A percentile compares a stretch with the other conserved stretches of the same genome.
These are phyloP conservation scores for Athripsodes cinereus DNA, from an alignment of 2,888 invertebrate genomes.

Conservation along the genomic window DNA sequence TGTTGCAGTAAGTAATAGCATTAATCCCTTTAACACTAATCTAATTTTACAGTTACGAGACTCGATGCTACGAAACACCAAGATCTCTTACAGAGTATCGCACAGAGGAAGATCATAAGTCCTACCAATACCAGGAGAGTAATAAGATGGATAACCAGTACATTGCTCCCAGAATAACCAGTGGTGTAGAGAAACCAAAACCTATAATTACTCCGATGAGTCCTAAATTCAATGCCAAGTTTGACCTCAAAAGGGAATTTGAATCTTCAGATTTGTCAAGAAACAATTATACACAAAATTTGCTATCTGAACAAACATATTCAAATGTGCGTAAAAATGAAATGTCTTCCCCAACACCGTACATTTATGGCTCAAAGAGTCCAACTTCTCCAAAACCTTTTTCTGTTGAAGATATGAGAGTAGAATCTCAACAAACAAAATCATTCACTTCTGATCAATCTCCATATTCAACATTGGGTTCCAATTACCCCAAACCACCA, in stretches of 20 bases:
- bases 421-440: conserved; percentile 15
- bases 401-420: conserved; percentile 14
- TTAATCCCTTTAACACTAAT: conserved; percentile 15
- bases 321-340: conserved; percentile 12
- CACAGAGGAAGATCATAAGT: conserved; percentile 38
- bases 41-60: conserved; percentile 45
- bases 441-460: conserved; percentile 6
- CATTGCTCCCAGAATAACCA: conserved; percentile 30
- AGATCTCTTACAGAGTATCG: conserved; percentile 36
- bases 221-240: conserved; percentile 47
- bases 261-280: conserved; percentile 34
- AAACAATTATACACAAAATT: conserved; percentile 26
- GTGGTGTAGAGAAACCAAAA: conserved; percentile 29
- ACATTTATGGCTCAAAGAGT: conserved; percentile 21
- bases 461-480: conserved; percentile 22
- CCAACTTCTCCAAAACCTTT: conserved; percentile 26
- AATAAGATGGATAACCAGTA: conserved; percentile 29
- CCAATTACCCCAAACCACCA: conserved; percentile 16
- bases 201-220: conserved; percentile 38
- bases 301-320: conserved; percentile 20
- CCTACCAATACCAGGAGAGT: conserved; percentile 35
- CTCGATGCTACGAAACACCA: conserved; percentile 50
- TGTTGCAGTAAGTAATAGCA: not conserved
- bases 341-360: conserved; percentile 16
- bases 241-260: conserved; percentile 38